These are phyloP conservation scores for Spisula subtruncata DNA, from an alignment of 2,888 invertebrate genomes.

Conservation along the genomic window DNA sequence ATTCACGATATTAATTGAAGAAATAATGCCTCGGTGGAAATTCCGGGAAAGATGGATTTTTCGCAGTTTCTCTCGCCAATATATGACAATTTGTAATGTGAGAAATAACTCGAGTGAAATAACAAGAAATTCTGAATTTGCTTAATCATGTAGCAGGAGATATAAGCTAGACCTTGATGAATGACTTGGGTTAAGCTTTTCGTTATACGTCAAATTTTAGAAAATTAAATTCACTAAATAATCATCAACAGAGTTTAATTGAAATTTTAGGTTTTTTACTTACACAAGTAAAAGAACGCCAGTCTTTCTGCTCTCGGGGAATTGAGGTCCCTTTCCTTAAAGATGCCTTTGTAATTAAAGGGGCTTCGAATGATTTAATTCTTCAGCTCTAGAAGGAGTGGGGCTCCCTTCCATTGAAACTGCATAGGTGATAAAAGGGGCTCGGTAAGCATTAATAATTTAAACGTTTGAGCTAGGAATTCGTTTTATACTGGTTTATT, in stretches of 20 bases:
- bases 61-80: constrained; percentile 21
- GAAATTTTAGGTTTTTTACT: not conserved
- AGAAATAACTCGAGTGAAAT: constrained; percentile 18
- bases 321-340: no score
- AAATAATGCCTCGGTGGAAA: constrained; percentile 55
- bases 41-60: constrained; percentile 46
- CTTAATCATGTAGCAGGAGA: not conserved
- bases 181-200: not conserved
- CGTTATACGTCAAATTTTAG: not conserved
- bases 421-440: no score
- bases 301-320: no score
- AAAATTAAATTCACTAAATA: not conserved
- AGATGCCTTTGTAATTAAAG: no score
- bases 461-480: no score
- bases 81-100: constrained; percentile 50
- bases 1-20: constrained; percentile 69
- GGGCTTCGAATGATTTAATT: no score
- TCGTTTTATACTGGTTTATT: no score
- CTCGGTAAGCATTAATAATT: no score
- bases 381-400: no score
- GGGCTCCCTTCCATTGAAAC: no score
- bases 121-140: constrained; percentile 4
- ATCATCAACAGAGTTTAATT: constrained; percentile 24
- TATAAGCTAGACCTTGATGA: not conserved
- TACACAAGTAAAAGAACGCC: not conserved